Conservation (phyloP, 2,888 invertebrate genomes). For the Chirona hameri region DNA sequence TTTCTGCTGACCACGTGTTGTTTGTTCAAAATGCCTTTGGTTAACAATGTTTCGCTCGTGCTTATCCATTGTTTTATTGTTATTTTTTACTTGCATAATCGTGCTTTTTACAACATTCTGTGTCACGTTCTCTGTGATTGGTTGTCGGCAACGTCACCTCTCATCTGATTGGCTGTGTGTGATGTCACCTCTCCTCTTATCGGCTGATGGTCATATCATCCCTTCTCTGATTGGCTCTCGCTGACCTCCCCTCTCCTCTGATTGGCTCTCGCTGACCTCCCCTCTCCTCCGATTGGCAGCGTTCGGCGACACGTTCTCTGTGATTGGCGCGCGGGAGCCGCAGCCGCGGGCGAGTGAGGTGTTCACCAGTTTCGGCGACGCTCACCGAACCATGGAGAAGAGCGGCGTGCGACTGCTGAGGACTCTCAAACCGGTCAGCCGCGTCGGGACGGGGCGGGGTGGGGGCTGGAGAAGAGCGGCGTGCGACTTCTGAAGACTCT, state of each 20-base stretch:
- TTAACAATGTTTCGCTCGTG: no score
- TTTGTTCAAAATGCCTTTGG: no score
- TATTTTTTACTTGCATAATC: no score
- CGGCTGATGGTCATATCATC: no score
- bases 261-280: slow-evolving; percentile 71
- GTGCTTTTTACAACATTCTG: no score
- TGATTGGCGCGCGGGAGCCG: slow-evolving; percentile 92
- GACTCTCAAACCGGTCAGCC: slow-evolving; percentile 75
- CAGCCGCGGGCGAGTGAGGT: slow-evolving; percentile 93
- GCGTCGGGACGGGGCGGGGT: no score
- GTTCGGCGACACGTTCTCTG: slow-evolving; percentile 91
- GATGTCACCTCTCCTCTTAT: neutral
- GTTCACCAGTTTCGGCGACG: slow-evolving; percentile 89
- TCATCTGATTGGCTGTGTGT: neutral
- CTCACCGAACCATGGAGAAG: slow-evolving; percentile 87
- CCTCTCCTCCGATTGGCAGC: slow-evolving; percentile 54
- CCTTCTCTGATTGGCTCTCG: slow-evolving; percentile 79
- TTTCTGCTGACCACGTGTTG: no score
- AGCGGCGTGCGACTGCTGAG: slow-evolving; percentile 85
- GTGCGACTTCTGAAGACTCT: no score
- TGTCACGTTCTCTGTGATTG: neutral
- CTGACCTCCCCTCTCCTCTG: slow-evolving; percentile 50
- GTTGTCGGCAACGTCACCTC: neutral
- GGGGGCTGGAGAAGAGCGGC: no score
- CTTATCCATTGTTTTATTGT: no score